Conservation (phyloP, 2,113 vertebrate genomes). For the Herpailurus yagouaroundi region DNA sequence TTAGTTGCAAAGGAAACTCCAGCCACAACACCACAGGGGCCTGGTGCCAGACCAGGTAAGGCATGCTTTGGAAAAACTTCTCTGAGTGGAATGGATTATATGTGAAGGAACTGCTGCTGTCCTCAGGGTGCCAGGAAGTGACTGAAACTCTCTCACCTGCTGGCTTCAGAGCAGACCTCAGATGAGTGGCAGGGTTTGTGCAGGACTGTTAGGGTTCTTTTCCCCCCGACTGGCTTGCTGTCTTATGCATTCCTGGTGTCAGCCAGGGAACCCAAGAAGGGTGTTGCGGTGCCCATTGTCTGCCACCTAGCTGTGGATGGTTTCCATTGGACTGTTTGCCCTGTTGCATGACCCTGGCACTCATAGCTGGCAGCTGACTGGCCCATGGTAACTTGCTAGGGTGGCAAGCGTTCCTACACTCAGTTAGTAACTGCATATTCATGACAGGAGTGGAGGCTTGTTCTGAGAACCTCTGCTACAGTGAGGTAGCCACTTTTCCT, state of each 20-base stretch:
- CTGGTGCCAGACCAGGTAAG: constrained; percentile 88
- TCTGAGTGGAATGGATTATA: neutral
- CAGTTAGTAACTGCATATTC: neutral
- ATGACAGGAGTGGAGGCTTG: neutral
- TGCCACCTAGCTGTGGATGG: neutral
- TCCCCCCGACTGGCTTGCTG: neutral
- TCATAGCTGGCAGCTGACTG: constrained; percentile 19
- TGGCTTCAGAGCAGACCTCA: constrained; percentile 2
- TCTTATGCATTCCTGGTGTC: neutral
- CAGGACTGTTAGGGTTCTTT: constrained; percentile 52
- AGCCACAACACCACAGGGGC: constrained; percentile 83
- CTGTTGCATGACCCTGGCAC: neutral
- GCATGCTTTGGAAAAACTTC: constrained; percentile 57
- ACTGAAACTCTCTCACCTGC: neutral
- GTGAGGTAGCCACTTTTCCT: constrained; percentile 32
- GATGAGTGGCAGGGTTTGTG: neutral
- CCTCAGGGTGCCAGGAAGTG: neutral
- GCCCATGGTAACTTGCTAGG: neutral
- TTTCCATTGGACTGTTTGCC: constrained; percentile 23
- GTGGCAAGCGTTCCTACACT: neutral
- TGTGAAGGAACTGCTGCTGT: constrained; percentile 8
- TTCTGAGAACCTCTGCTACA: neutral
- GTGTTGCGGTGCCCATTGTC: constrained; percentile 1
- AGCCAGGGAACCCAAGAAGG: constrained; percentile 48
- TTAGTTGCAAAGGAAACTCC: constrained; percentile 87